Conservation (phyloP, 2,888 invertebrate genomes). For the Lasius platythorax region DNA sequence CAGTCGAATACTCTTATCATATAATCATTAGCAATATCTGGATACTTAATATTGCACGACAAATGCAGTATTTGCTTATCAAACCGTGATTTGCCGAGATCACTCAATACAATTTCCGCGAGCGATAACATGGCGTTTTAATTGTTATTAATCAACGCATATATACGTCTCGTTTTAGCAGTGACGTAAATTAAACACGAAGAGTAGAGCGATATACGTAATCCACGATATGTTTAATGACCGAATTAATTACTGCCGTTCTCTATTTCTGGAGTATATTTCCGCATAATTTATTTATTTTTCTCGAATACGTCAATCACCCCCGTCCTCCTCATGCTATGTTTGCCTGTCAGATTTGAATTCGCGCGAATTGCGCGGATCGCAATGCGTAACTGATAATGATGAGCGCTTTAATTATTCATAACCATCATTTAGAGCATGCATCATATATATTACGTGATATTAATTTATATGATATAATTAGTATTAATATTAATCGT, state of each 20-base stretch:
- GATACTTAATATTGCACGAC: not conserved
- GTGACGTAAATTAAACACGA: slow-evolving; percentile 38
- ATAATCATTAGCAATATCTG: not conserved
- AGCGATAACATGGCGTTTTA: slow-evolving; percentile 31
- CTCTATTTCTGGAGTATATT: slow-evolving; percentile 47
- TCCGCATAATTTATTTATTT: slow-evolving; percentile 50
- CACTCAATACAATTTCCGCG: slow-evolving; percentile 21
- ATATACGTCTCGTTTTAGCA: slow-evolving; percentile 36
- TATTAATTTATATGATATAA: slow-evolving; percentile 30
- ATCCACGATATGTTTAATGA: slow-evolving; percentile 45
- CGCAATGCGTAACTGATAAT: slow-evolving; percentile 54
- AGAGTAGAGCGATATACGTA: slow-evolving; percentile 19
- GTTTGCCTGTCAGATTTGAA: slow-evolving; percentile 43
- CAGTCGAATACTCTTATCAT: not conserved
- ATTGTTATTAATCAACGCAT: slow-evolving; percentile 30
- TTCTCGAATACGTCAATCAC: slow-evolving; percentile 40
- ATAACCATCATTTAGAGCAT: slow-evolving; percentile 34
- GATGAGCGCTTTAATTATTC: slow-evolving; percentile 49
- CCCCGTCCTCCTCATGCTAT: not conserved
- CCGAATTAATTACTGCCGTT: slow-evolving; percentile 46
- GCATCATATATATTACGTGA: slow-evolving; percentile 2
- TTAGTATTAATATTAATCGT: slow-evolving; percentile 32
- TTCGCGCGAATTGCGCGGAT: slow-evolving; percentile 30
- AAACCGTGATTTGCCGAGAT: slow-evolving; percentile 13
- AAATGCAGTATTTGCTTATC: slow-evolving; percentile 5